phyloP scores from a whole-genome alignment of 2,797 vertebrate species.

The Buphagus erythrorhynchus region DNA sequence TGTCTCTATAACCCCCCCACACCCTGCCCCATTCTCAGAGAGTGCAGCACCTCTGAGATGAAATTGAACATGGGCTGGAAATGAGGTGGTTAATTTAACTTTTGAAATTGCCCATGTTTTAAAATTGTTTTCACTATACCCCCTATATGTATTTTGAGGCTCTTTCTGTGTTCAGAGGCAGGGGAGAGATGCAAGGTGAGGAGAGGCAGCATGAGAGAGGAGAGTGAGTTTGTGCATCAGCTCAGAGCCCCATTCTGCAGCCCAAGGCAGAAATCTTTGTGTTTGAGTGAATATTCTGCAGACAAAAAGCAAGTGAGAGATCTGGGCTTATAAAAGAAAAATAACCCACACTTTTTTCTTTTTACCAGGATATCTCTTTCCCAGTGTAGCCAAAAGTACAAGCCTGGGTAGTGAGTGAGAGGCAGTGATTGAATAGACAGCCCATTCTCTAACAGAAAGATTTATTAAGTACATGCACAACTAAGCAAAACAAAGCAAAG shows the following conservation, averaged over 20 bases:
- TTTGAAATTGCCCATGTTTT: background rate
- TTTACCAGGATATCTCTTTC: background rate
- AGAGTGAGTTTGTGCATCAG: background rate
- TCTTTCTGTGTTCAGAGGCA: background rate
- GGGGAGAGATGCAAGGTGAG: no score
- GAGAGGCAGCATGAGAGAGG: background rate
- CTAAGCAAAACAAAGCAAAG: conserved; percentile 1
- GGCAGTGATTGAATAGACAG: rapidly evolving
- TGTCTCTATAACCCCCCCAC: background rate
- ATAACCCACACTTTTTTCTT: background rate
- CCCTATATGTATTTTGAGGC: background rate
- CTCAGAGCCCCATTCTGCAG: background rate
- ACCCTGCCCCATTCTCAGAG: background rate
- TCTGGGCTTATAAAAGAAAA: background rate
- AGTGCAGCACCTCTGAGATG: background rate
- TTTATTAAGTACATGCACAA: conserved; percentile 33
- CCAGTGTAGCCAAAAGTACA: background rate
- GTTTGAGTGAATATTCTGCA: background rate
- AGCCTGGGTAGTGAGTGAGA: background rate
- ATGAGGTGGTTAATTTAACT: background rate
- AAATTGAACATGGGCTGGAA: background rate
- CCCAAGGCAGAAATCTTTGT: background rate
- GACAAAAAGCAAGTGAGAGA: background rate
- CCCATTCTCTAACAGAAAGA: background rate
- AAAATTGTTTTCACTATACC: background rate